These are phyloP conservation scores for Phengaris alcon DNA, from an alignment of 2,888 invertebrate species.

Conservation along the genomic window DNA sequence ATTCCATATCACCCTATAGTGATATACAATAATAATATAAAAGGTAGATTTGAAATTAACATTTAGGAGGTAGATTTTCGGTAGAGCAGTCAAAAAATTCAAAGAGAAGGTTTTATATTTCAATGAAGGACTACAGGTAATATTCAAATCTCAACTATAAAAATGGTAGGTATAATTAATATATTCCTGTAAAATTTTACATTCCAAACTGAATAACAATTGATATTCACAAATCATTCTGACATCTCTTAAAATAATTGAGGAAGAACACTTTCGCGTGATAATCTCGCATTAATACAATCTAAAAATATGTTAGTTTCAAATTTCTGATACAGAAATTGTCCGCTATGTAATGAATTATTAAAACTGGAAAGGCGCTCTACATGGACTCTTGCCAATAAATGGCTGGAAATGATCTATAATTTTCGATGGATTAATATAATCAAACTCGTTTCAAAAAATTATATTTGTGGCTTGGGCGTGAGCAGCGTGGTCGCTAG, in stretches of 20 bases:
- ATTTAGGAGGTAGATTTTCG: too few species aligned
- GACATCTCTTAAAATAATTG: conserved; percentile 16
- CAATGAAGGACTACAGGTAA: not conserved
- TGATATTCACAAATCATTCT: not conserved
- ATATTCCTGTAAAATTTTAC: not conserved
- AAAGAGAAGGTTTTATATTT: too few species aligned
- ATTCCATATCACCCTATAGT: too few species aligned
- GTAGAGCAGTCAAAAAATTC: too few species aligned
- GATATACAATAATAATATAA: too few species aligned
- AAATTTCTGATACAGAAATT: conserved; percentile 5
- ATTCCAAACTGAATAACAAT: not conserved
- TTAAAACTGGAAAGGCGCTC: conserved; percentile 30
- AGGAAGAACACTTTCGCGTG: conserved; percentile 17
- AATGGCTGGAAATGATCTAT: conserved; percentile 36
- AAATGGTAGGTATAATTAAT: not conserved
- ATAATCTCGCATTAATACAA: not conserved
- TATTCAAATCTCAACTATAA: not conserved
- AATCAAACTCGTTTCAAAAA: not conserved
- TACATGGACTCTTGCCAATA: conserved; percentile 39
- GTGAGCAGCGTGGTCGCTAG: not conserved
- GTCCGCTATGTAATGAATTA: conserved; percentile 9
- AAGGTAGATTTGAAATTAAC: too few species aligned
- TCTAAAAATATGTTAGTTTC: conserved; percentile 1
- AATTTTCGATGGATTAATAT: conserved; percentile 27
- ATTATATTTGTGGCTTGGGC: not conserved